A percentile compares a stretch with the other conserved stretches of the same genome.
These are phyloP conservation scores for Dorcus hopei DNA, from an alignment of 2,888 invertebrate genomes.

Conservation along the genomic window DNA sequence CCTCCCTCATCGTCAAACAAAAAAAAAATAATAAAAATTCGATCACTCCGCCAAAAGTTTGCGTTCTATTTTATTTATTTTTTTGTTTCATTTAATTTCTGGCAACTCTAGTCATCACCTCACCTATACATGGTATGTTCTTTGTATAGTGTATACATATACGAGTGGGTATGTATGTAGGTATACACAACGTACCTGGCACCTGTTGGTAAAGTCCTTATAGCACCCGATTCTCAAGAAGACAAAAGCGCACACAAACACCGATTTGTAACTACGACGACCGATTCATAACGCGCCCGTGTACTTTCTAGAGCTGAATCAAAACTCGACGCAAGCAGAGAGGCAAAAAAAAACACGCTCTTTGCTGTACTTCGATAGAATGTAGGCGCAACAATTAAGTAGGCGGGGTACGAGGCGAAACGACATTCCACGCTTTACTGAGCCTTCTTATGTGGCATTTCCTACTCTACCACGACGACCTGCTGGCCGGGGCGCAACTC, in stretches of 20 bases:
- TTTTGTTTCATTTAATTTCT: too few relatives aligned
- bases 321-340: not conserved
- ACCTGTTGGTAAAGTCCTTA: conserved; percentile 17
- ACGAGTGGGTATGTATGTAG: too few relatives aligned
- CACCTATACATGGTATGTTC: too few relatives aligned
- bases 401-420: conserved; percentile 36
- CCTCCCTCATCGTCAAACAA: too few relatives aligned
- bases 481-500: not conserved
- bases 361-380: conserved; percentile 8
- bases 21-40: too few relatives aligned
- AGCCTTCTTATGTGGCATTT: conserved; percentile 18
- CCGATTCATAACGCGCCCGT: not conserved
- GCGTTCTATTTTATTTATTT: too few relatives aligned
- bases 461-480: not conserved
- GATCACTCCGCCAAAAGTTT: too few relatives aligned
- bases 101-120: too few relatives aligned
- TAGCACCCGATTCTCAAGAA: not conserved
- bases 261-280: not conserved
- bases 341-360: conserved; percentile 3
- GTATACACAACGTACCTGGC: conserved; percentile 16
- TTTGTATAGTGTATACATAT: too few relatives aligned
- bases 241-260: conserved; percentile 12
- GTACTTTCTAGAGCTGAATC: conserved; percentile 18
- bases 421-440: conserved; percentile 35
- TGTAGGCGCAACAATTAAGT: conserved; percentile 27